Evolutionary conservation across 1,140 invertebrate species (phyloP), one percentile per base, ranked within the genome.

Genomic region (Limonius californicus): DNA sequence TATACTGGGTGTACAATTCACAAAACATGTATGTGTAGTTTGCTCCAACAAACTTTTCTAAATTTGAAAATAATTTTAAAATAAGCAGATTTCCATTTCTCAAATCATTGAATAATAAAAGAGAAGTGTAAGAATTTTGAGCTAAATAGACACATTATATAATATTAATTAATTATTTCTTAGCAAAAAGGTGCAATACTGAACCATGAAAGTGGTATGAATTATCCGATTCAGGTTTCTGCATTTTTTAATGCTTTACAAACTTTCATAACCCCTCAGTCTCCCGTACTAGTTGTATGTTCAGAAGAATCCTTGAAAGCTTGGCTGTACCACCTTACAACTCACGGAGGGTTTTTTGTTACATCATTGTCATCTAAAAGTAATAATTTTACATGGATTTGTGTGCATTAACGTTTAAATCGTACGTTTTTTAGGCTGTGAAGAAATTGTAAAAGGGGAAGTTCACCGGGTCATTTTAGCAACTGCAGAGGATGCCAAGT

Each of bases 121-220:
- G n/a, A n/a, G n/a, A n/a, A n/a, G n/a, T n/a, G n/a, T n/a, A n/a
- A n/a, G n/a, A n/a, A n/a, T n/a, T n/a, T n/a, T n/a, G n/a, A n/a
- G n/a, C n/a, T n/a, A n/a, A n/a, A n/a, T n/a, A n/a, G n/a, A n/a
- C n/a, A n/a, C n/a, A n/a, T n/a, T n/a, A n/a, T n/a, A n/a, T n/a
- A n/a, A n/a, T n/a, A n/a, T n/a, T n/a, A n/a, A n/a, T n/a, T n/a
- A 50, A 18, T 8, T 50, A 50, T 50, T 4, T 50, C 19, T 16
- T 55, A 74, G 71, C 54, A 66, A 35, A 61, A 63, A 45, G 73
- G 73, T 19, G 63, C 66, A 16, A 72, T 74, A 54, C 61, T 74
- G 61, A 74, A 73, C 54, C 59, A 69, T 45, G 69, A 72, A 53
- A 55, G 55, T 9, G 70, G 65, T 27, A 66, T 74, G 59, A 70